Conservation (phyloP, 2,888 invertebrate species). For the Mythimna impura region DNA sequence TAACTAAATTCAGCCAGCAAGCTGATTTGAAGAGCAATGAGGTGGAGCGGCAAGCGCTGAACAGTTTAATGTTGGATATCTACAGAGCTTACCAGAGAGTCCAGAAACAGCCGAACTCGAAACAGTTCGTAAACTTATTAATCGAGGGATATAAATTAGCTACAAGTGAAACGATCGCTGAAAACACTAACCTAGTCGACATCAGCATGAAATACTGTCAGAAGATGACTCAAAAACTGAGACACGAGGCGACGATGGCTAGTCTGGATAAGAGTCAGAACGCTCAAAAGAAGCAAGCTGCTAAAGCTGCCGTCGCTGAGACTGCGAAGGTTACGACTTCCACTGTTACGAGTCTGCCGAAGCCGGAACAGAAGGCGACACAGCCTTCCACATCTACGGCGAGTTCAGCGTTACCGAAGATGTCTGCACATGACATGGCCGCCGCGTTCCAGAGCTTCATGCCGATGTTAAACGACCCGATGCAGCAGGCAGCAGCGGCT, state of each 20-base stretch:
- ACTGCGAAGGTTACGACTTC: conserved; percentile 66
- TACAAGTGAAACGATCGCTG: conserved; percentile 91
- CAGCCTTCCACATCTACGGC: conserved; percentile 60
- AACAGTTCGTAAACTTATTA: conserved; percentile 92
- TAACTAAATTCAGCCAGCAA: conserved; percentile 89
- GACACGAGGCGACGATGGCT: conserved; percentile 87
- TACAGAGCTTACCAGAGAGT: conserved; percentile 93
- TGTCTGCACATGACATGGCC: conserved; percentile 82
- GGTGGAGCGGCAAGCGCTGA: conserved; percentile 86
- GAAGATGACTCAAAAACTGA: conserved; percentile 90
- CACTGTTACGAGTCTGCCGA: conserved; percentile 60
- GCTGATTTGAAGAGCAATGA: conserved; percentile 85
- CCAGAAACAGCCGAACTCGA: conserved; percentile 91
- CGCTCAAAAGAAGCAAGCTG: conserved; percentile 80
- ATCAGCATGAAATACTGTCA: conserved; percentile 93
- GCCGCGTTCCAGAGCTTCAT: conserved; percentile 83
- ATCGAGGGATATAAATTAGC: conserved; percentile 93
- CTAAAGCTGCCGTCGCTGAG: conserved; percentile 75
- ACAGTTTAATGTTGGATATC: conserved; percentile 89
- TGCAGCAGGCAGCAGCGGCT: conserved; percentile 83
- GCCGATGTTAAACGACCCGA: conserved; percentile 82
- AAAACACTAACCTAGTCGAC: conserved; percentile 92
- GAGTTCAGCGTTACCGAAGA: conserved; percentile 74
- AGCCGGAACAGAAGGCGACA: conserved; percentile 71
- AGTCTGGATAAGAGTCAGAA: conserved; percentile 81